Base-by-base conservation (phyloP, 2,113 vertebrate genomes). In the Bufo gargarizans region DNA sequence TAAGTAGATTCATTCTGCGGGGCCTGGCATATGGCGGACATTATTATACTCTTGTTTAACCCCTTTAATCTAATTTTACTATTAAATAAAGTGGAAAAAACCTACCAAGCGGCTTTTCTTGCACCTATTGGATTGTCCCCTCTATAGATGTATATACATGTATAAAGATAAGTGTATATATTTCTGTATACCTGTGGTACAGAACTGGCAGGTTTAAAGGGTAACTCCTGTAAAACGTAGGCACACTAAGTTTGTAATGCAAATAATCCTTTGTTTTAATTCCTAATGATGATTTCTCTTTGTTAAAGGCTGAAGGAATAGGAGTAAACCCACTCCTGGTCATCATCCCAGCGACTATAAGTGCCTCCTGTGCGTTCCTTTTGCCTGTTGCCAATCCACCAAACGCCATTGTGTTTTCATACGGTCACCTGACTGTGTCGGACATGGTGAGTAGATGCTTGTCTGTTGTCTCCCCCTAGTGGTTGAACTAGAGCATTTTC, bases 221-320 rank as follows among this genome's bases (percentile, higher is more conserved):
- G 2, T 17, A 17, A 17, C 16, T 61, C 3, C 6, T 61, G 16
- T 58, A 58, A 61, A 61, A 17, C 3, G 2, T 17, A 61, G 58
- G 17, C 17, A 3, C 16, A 5, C 2, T 11, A 61, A 17, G 16
- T 61, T 22, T 22, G 20, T 67, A 67, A 16, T 45, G 4, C 13
- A 59, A 63, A 43, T 11, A 33, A 12, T 63, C 49, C 22, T 72
- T 67, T 1, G 10, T 71, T 13, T 43, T 13, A 71, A 71, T 11
- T 12, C 11, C 69, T 72, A 72, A 16, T 16, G 6, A 45, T 45
- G 11, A 58, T 58, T 12, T 56, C 49, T 17, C 74, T 86, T 22
- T 47, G 22, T 78, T n/a, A 80, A 19, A 90, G 86, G 89, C 86
- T 86, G 83, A 90, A 88, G 86, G 82, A 88, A 88, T 88, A 45